A percentile compares a stretch with the other conserved stretches of the same genome.
phyloP scores from a whole-genome alignment of 2,113 vertebrate genomes.

The Chelonoidis abingdonii region DNA sequence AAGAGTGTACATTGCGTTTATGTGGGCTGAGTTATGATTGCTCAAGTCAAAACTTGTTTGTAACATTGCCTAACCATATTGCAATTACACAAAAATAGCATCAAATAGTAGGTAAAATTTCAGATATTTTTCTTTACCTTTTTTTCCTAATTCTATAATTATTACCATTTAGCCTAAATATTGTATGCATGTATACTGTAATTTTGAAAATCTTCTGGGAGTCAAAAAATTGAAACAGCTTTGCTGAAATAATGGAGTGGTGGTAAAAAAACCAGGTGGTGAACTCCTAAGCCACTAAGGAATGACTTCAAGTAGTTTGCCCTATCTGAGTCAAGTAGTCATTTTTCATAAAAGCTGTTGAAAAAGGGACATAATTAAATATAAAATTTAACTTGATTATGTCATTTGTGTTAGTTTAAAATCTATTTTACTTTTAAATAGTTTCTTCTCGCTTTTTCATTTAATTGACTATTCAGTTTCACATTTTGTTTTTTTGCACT shows the following conservation, averaged over 20 bases:
- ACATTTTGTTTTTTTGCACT: background rate
- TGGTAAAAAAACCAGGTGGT: background rate
- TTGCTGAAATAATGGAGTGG: background rate
- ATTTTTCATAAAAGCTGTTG: background rate
- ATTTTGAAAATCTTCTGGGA: background rate
- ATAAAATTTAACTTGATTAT: background rate
- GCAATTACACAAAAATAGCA: conserved; percentile 2
- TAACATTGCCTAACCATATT: background rate
- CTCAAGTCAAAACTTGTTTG: background rate
- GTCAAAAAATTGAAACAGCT: background rate
- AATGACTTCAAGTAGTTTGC: background rate
- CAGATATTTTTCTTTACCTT: conserved; percentile 15
- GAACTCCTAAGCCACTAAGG: background rate
- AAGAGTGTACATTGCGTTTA: conserved; percentile 19
- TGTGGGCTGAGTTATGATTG: conserved; percentile 2
- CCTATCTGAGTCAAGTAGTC: background rate
- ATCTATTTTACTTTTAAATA: background rate
- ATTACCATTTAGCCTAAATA: background rate
- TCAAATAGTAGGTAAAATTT: background rate
- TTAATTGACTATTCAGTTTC: background rate
- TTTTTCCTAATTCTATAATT: conserved; percentile 39
- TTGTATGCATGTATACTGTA: background rate
- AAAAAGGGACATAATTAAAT: background rate
- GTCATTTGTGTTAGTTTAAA: background rate
- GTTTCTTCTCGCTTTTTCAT: conserved; percentile 20